Conservation (phyloP, 1,140 invertebrate genomes). For the Fopius arisanus region DNA sequence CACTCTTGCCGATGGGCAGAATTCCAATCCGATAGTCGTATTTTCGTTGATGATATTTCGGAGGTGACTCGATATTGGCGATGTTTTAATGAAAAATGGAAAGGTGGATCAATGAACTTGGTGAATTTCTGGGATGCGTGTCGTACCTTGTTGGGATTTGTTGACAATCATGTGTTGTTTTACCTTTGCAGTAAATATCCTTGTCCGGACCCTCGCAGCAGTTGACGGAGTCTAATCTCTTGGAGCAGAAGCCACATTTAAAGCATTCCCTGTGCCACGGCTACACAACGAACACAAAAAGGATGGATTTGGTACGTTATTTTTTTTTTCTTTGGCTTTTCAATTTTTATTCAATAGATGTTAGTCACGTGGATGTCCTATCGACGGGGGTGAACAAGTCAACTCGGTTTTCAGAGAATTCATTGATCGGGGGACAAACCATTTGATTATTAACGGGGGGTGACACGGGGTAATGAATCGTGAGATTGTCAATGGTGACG, state of each 20-base stretch:
- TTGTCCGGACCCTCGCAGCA: slow-evolving; percentile 95
- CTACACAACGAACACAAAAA: slow-evolving; percentile 54
- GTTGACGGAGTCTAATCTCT: slow-evolving; percentile 95
- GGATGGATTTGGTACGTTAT: slow-evolving; percentile 32
- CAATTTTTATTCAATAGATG: slow-evolving; percentile 7
- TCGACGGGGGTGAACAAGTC: neutral
- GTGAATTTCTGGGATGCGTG: neutral
- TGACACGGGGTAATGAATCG: neutral
- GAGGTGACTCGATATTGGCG: neutral
- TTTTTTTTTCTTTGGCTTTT: no score
- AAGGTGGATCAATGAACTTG: neutral
- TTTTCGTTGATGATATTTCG: neutral
- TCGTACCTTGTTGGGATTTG: neutral
- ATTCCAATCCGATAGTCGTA: neutral
- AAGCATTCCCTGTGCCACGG: slow-evolving; percentile 94
- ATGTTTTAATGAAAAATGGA: neutral
- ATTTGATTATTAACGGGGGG: neutral
- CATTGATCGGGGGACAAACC: neutral
- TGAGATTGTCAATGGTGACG: slow-evolving; percentile 16
- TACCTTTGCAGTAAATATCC: slow-evolving; percentile 98
- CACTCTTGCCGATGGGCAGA: neutral
- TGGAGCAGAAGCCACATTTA: slow-evolving; percentile 92
- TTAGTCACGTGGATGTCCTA: slow-evolving; percentile 7
- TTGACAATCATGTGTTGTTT: slow-evolving; percentile 43
- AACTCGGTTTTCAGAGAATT: neutral